Evolutionary conservation across 2,888 invertebrate genomes (phyloP).

Genomic region (Ichneumoninae sp.): DNA sequence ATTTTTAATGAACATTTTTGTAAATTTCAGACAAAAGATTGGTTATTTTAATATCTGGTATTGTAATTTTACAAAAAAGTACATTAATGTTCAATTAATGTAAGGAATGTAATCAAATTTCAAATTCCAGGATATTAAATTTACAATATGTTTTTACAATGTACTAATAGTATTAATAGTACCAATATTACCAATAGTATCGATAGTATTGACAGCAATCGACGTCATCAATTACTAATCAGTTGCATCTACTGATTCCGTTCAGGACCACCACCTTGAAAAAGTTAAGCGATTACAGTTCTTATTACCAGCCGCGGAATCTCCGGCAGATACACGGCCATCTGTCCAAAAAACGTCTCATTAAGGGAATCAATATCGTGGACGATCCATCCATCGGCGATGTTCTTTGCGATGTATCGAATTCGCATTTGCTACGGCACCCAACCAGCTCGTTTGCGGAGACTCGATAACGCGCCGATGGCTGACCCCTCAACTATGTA

Average conservation of each 20-base stretch:
- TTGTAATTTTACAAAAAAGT: too few relatives aligned
- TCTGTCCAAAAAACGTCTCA: not conserved
- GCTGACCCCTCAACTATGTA: slow-evolving; percentile 25
- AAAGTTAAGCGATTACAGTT: not conserved
- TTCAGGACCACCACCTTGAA: not conserved
- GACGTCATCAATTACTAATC: not conserved
- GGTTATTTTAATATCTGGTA: too few relatives aligned
- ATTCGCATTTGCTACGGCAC: slow-evolving; percentile 22
- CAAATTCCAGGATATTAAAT: too few relatives aligned
- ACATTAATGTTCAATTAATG: too few relatives aligned
- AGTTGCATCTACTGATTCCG: not conserved
- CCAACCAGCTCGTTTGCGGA: slow-evolving; percentile 8
- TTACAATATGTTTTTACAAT: too few relatives aligned
- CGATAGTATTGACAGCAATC: not conserved
- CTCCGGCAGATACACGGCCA: not conserved
- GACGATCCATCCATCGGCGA: not conserved
- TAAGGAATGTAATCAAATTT: too few relatives aligned
- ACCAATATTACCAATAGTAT: not conserved
- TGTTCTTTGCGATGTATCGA: slow-evolving; percentile 17
- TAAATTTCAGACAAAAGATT: too few relatives aligned
- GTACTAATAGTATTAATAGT: too few relatives aligned
- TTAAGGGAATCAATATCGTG: not conserved
- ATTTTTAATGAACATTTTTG: too few relatives aligned
- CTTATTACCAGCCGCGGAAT: not conserved
- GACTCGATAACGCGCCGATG: slow-evolving; percentile 27